A percentile compares a stretch with the other conserved stretches of the same genome.
Conservation (phyloP, 2,888 invertebrate species). For the Quadriops clusia region DNA sequence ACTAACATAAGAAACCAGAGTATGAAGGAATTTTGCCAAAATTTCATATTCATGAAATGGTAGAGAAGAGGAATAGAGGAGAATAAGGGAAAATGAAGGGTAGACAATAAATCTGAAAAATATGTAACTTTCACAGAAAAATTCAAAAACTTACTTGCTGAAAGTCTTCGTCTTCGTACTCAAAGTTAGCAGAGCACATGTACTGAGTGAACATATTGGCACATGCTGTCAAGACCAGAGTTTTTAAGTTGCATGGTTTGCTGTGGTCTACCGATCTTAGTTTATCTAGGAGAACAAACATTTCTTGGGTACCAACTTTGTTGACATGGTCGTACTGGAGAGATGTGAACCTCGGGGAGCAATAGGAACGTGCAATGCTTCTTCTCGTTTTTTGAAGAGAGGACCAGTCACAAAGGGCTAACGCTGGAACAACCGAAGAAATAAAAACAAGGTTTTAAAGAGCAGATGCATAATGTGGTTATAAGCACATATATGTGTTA, state of each 20-base stretch:
- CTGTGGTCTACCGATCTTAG: conserved; percentile 37
- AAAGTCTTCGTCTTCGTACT: conserved; percentile 57
- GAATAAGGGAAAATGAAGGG: no score
- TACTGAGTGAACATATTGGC: conserved; percentile 79
- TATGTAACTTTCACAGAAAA: no score
- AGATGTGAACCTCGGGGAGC: conserved; percentile 66
- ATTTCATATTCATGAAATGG: no score
- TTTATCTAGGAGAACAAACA: conserved; percentile 46
- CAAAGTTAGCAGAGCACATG: conserved; percentile 73
- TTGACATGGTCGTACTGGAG: conserved; percentile 60
- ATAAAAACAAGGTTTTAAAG: no score
- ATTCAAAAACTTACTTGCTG: no score
- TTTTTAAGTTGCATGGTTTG: conserved; percentile 50
- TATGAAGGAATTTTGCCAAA: no score
- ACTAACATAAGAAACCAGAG: no score
- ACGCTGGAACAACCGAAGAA: conserved; percentile 58
- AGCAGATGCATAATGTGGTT: no score
- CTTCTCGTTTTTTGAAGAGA: conserved; percentile 66
- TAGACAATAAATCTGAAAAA: no score
- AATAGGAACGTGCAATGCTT: conserved; percentile 66
- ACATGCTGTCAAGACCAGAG: conserved; percentile 57
- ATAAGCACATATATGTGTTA: no score
- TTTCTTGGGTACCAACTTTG: conserved; percentile 56
- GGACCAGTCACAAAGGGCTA: conserved; percentile 83
- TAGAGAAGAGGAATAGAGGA: no score